Evolutionary conservation across 1,140 invertebrate genomes (phyloP), one percentile per base, ranked within the genome.

Genomic region (Callitettix versicolor): DNA sequence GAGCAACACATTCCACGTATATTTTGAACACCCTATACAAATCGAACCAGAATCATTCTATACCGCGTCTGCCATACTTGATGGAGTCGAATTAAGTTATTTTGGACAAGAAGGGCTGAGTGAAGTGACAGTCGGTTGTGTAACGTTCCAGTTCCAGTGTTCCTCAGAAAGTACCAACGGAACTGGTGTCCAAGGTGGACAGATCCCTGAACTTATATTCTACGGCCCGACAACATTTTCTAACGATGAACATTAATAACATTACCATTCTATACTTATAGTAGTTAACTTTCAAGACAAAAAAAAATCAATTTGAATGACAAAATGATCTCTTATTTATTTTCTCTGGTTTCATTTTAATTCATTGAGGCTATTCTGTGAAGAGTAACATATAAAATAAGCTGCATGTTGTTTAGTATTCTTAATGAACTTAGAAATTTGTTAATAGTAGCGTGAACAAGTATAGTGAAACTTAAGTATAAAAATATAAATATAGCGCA

Each of bases 91-190:
- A 70, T 72, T 97, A 41, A 92, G 89, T 69, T 95, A 93, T 68
- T 95, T 94, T 68, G 91, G 91, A n/a, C 91, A 94, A 69, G 91
- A 95, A 71, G 91, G 91, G 18, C 81, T 94, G 76, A 89, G 85
- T 65, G 91, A 95, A 72, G 87, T 92, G 11, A 85, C 83, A 15
- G 86, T 90, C 62, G 88, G 88, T 14, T 85, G 83, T 63, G 89
- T 93, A 33, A 92, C 87, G 30, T 94, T 94, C 72, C 89, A 93
- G 70, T 95, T 95, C 71, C 91, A 95, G 66, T 93, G 90, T 67
- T 92, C 88, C 38, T 90, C 88, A 1, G 91, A 95, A 65, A 91
- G 88, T 68, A 95, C 91, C 14, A 95, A 95, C 65, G 91, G 91
- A 44, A 95, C 91, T 12, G 90, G 91, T 6, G 91, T 94, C 1